Conservation (phyloP, 2,113 vertebrate genomes). For the Muntiacus reevesi region DNA sequence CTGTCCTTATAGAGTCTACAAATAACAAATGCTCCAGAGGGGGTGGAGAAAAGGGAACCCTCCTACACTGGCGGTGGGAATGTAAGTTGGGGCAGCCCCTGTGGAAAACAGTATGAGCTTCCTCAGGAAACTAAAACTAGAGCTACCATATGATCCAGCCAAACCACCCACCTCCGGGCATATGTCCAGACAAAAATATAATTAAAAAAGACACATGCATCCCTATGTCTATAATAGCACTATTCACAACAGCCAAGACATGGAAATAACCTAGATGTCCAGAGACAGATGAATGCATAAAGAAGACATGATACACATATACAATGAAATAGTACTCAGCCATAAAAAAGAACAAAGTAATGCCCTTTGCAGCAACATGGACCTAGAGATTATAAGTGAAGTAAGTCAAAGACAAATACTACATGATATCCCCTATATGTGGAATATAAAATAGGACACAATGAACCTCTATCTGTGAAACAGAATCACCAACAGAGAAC, state of each 20-base stretch:
- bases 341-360: background rate
- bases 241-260: background rate
- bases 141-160: background rate
- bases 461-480: background rate
- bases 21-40: background rate
- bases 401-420: background rate
- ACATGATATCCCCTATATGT: background rate
- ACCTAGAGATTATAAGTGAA: background rate
- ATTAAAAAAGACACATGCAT: background rate
- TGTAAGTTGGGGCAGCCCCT: background rate
- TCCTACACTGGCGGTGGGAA: background rate
- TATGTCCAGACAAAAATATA: background rate
- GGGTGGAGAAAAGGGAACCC: background rate
- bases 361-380: background rate
- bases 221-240: background rate
- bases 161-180: background rate
- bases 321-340: background rate
- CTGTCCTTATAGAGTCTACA: background rate
- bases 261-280: background rate
- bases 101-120: background rate
- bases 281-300: background rate
- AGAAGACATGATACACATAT: rapidly evolving
- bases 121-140: background rate
- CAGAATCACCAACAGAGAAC: background rate
- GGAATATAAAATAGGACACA: background rate